Evolutionary conservation across 1,140 invertebrate species (phyloP), one percentile per base, ranked within the genome.

Genomic region (Pseudomyrmex pallidus): DNA sequence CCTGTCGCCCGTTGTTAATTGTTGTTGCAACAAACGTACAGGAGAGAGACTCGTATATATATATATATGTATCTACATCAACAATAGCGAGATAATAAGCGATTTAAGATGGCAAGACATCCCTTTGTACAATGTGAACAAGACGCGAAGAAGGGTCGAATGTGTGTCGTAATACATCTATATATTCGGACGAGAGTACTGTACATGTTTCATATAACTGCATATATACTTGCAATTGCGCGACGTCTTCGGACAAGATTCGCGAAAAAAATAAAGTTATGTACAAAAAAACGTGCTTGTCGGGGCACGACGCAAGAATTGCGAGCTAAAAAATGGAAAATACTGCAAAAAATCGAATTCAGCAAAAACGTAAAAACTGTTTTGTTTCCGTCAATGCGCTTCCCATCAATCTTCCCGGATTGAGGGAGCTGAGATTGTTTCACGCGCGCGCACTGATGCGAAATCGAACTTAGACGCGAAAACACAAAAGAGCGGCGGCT

Each of bases 11-110:
- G 74, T 54, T 74, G 25, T 25, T 25, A 25, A 25, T 25, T 25
- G 74, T 25, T 25, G 74, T 82, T 74, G 59, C 57, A 74, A 82
- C 48, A 74, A 82, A 74, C 59, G 74, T 17, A 50, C 74, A 74
- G 57, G 12, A 74, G 25, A 57, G 12, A 74, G 25, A 57, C n/a
- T 20, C 78, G 59, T 82, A 35, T 35, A 25, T 25, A 25, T 25
- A 22, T 22, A 1, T 22, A 22, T 2, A 25, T 35, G 7, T 82
- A 82, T 82, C 70, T 74, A 74, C 57, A 74, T 82, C 48, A 46
- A 52, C 10, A 52, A 5, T 52, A n/a, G 8, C 15, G 46, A 72
- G 50, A 73, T 82, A 82, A 73, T 82, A 82, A 82, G 70, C 78
- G 17, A 63, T 46, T 70, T 20, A 64, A 64, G 20, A 35, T 70